Conservation (phyloP, 2,797 vertebrate genomes). For the Xenentodon cancila region DNA sequence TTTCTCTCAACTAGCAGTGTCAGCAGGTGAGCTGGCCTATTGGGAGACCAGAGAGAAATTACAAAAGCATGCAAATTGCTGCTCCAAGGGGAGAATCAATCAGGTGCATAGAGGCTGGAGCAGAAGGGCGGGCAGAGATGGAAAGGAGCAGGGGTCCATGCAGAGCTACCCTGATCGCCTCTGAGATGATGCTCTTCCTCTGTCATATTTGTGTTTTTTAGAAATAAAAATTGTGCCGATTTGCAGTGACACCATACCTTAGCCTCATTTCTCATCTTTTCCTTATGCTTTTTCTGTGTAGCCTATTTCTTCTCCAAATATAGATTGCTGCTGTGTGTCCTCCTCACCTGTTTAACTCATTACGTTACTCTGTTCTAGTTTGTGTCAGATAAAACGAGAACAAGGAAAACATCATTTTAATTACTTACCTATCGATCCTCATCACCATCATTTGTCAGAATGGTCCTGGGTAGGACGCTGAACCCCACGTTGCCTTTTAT, state of each 20-base stretch:
- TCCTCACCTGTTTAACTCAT: constrained; percentile 46
- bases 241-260: constrained; percentile 44
- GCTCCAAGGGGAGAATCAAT: constrained; percentile 81
- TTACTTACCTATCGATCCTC: background rate
- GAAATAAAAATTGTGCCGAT: constrained; percentile 37
- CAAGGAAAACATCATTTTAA: background rate
- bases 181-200: constrained; percentile 62
- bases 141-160: constrained; percentile 62
- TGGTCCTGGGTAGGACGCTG: no score
- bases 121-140: constrained; percentile 57
- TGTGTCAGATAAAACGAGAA: constrained; percentile 35
- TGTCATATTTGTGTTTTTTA: constrained; percentile 29
- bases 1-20: constrained; percentile 71
- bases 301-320: constrained; percentile 57
- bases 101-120: constrained; percentile 71
- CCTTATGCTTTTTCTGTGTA: constrained; percentile 19
- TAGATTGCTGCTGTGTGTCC: constrained; percentile 45
- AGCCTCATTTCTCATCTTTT: constrained; percentile 24
- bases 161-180: constrained; percentile 72
- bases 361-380: constrained; percentile 39
- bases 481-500: no score
- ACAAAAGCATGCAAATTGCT: constrained; percentile 80
- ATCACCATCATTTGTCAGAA: no score
- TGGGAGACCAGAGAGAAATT: constrained; percentile 74
- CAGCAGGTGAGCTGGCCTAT: constrained; percentile 79